Base-by-base conservation (phyloP, 2,888 invertebrate species). In the Rhamnusium bicolor region DNA sequence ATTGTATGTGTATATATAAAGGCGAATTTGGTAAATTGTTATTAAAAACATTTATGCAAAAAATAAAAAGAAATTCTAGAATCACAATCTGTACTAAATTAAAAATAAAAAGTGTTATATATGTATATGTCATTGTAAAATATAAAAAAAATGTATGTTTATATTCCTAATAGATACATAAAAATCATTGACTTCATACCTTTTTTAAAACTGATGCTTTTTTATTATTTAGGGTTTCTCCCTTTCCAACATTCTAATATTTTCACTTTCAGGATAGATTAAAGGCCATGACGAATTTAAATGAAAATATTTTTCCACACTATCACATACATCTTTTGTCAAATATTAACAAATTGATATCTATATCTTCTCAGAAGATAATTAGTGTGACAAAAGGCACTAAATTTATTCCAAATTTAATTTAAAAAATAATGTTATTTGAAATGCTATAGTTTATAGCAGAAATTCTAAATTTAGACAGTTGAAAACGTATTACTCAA, bases 111-210 rank as follows among this genome's bases (percentile, higher is more conserved):
- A 67, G 56, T 56, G 54, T 21, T 8, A 56, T 67, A 67, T 56
- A 54, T 65, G 8, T 32, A 40, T 40, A 40, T 40, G 18, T 51
- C 8, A 49, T 29, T 62, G 47, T 63, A 67, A 67, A 67, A 46
- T 67, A 67, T 19, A 27, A 53, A 56, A 66, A 63, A 67, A 56
- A 46, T 46, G 19, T 46, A 46, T 67, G 66, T 40, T 67, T 67
- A 40, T 54, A 56, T 54, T n/a, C 51, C 54, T 56, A 67, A 46
- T 40, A 56, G 53, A 67, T 54, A 67, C 46, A 46, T 54, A 67
- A 71, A 71, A 71, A 74, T 68, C 74, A 74, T 71, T 71, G 71
- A 74, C 74, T 74, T 74, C 32, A 74, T 74, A 74, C 71, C 58
- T 60, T 61, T 61, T 46, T 24, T 40, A 40, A n/a, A n/a, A 40